Evolutionary conservation across 2,797 vertebrate species (phyloP).

Genomic region (Vireo griseus): DNA sequence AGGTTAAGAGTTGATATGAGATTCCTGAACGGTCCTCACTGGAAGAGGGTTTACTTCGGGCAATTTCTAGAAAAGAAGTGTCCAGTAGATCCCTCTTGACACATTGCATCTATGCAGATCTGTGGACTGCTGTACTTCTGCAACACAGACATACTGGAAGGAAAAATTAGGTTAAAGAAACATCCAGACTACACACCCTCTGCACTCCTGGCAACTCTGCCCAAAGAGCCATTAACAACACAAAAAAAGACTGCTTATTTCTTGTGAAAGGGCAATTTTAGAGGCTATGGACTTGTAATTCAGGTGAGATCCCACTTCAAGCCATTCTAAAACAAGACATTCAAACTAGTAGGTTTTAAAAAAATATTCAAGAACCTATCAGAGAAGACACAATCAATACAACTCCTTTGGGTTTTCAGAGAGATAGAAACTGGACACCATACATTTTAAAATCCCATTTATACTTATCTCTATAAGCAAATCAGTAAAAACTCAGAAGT

Average conservation of each 20-base stretch:
- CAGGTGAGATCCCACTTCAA: background rate
- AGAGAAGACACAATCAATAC: background rate
- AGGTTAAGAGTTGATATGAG: background rate
- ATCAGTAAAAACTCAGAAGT: background rate
- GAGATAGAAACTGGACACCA: background rate
- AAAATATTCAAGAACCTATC: background rate
- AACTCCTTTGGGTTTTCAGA: background rate
- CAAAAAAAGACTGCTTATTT: background rate
- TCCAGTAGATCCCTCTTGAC: background rate
- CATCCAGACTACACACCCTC: background rate
- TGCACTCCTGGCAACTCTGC: background rate
- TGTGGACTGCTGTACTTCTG: background rate
- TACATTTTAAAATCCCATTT: background rate
- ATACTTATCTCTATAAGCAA: background rate
- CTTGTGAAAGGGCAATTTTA: background rate
- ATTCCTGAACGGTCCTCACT: fast-evolving
- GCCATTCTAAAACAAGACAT: background rate
- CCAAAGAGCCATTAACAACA: background rate
- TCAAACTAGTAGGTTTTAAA: background rate
- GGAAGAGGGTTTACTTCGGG: background rate
- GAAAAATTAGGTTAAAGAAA: background rate
- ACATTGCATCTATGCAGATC: background rate
- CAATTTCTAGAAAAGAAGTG: background rate
- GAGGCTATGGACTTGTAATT: background rate
- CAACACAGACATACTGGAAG: background rate